These are phyloP conservation scores for Chloroceryle aenea DNA, from an alignment of 2,113 vertebrate genomes.

Conservation along the genomic window DNA sequence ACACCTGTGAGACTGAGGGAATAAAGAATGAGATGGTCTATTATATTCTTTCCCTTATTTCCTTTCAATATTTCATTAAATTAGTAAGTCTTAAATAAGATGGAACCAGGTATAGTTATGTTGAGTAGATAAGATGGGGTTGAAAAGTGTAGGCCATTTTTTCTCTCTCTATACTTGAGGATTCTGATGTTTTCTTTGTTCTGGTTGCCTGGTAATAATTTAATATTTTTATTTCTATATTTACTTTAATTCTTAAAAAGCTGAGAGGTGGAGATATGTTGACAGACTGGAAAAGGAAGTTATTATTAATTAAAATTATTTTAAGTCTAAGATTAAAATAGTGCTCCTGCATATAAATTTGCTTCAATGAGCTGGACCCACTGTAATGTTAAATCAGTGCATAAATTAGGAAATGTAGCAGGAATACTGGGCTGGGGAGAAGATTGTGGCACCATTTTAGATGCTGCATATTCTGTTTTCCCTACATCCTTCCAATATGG, in stretches of 20 bases:
- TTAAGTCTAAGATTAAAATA: constrained; percentile 72
- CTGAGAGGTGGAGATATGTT: constrained; percentile 68
- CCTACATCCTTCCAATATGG: not conserved
- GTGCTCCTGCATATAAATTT: constrained; percentile 69
- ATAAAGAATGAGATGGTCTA: not conserved
- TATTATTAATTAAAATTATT: constrained; percentile 78
- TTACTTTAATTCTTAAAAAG: constrained; percentile 75
- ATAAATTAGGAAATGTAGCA: constrained; percentile 28
- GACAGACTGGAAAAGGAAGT: constrained; percentile 60
- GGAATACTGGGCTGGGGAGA: not conserved
- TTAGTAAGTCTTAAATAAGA: not conserved
- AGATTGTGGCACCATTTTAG: not conserved
- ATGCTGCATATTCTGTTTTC: not conserved
- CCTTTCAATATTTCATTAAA: constrained; percentile 15
- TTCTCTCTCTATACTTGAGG: constrained; percentile 23
- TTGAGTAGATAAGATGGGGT: not conserved
- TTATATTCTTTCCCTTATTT: not conserved
- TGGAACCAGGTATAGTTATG: not conserved
- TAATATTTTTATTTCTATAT: constrained; percentile 76
- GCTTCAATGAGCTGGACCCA: constrained; percentile 53
- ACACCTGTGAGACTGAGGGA: not conserved
- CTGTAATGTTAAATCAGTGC: not conserved
- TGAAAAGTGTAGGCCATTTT: constrained; percentile 13
- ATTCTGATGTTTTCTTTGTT: constrained; percentile 67
- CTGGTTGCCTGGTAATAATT: constrained; percentile 64